phyloP scores from a whole-genome alignment of 2,113 vertebrate species.

The Chunga burmeisteri region DNA sequence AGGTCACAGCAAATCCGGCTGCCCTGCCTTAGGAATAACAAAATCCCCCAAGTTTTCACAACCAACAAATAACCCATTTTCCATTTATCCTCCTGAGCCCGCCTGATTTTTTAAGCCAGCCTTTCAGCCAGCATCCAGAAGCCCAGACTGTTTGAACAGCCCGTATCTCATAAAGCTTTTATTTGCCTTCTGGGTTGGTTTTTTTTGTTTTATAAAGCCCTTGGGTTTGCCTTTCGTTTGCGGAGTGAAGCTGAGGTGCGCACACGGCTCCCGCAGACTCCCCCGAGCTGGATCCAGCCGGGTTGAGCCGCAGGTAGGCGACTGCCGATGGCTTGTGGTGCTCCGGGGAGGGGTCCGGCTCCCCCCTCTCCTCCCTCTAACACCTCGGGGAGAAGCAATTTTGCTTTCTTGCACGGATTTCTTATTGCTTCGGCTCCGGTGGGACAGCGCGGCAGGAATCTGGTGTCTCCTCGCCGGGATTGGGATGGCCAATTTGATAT shows the following conservation, averaged over 20 bases:
- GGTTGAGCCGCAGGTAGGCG: rapidly evolving
- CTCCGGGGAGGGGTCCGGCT: rapidly evolving
- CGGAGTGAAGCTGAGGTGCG: not conserved
- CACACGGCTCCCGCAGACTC: not conserved
- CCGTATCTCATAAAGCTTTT: rapidly evolving
- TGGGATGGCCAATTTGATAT: rapidly evolving
- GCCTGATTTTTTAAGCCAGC: rapidly evolving
- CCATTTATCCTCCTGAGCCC: rapidly evolving
- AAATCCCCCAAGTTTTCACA: not conserved
- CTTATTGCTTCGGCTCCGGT: rapidly evolving
- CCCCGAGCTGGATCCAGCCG: rapidly evolving
- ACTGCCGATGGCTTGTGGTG: not conserved
- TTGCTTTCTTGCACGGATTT: not conserved
- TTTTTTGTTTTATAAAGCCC: not conserved
- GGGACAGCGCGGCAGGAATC: not conserved
- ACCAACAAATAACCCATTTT: not conserved
- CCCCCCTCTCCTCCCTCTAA: too few relatives aligned
- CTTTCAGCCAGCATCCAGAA: not conserved
- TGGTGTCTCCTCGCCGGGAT: rapidly evolving
- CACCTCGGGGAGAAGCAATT: rapidly evolving
- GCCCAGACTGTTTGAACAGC: rapidly evolving
- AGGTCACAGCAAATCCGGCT: not conserved
- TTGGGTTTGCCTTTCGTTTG: rapidly evolving
- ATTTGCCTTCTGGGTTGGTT: not conserved
- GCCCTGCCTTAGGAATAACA: not conserved